Evolutionary conservation across 2,113 vertebrate genomes (phyloP).

Genomic region (Amphiprion ocellaris): DNA sequence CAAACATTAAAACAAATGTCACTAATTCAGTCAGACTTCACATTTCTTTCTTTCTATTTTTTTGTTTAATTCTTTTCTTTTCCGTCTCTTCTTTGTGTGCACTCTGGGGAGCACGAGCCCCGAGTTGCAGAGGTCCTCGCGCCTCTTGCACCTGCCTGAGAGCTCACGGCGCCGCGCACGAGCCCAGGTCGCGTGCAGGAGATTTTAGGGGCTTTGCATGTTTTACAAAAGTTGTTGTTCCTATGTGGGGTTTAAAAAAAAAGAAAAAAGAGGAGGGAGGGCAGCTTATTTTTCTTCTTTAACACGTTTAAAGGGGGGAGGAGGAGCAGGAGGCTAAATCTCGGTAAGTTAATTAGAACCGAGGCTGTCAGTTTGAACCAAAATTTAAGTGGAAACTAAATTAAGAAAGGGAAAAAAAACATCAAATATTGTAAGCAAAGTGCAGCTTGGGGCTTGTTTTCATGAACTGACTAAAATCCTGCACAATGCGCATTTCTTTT

Average conservation of each 20-base stretch:
- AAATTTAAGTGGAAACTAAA: slow-evolving; percentile 1
- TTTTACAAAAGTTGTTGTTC: slow-evolving; percentile 83
- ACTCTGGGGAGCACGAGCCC: slow-evolving; percentile 79
- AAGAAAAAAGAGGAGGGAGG: slow-evolving; percentile 7
- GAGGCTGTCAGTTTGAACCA: slow-evolving; percentile 2
- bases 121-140: slow-evolving; percentile 72
- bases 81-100: slow-evolving; percentile 60
- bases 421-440: no score
- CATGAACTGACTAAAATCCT: no score
- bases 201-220: slow-evolving; percentile 87
- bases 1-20: slow-evolving; percentile 68
- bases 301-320: slow-evolving; percentile 46
- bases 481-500: no score
- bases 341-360: slow-evolving; percentile 52
- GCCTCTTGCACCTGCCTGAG: slow-evolving; percentile 83
- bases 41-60: slow-evolving; percentile 31
- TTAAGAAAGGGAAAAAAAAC: no score
- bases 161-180: slow-evolving; percentile 70
- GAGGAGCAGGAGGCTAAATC: slow-evolving; percentile 41
- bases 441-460: no score
- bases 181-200: slow-evolving; percentile 85
- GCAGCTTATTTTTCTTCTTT: slow-evolving; percentile 42
- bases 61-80: slow-evolving; percentile 10
- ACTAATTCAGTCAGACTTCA: slow-evolving; percentile 77
- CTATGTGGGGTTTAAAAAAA: slow-evolving; percentile 58